Evolutionary conservation across 2,888 invertebrate genomes (phyloP).

Genomic region (Pecten maximus): DNA sequence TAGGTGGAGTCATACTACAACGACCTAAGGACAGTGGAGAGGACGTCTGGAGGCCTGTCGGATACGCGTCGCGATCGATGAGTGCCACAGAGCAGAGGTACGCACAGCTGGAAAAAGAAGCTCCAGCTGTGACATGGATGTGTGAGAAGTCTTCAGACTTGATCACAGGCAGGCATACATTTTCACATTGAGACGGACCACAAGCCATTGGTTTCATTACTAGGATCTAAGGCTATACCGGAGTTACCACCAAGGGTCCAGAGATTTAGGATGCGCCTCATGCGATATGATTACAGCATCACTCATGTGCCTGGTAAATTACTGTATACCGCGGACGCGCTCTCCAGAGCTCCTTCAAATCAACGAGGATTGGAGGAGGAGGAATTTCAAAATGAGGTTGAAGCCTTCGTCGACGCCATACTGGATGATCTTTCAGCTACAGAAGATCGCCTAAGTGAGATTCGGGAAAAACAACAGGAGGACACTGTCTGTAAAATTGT

Average conservation of each 20-base stretch:
- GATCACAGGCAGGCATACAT: slow-evolving; percentile 73
- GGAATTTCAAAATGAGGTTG: slow-evolving; percentile 49
- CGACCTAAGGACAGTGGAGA: slow-evolving; percentile 45
- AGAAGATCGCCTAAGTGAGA: slow-evolving; percentile 49
- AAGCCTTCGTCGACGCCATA: slow-evolving; percentile 48
- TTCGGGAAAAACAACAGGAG: slow-evolving; percentile 2
- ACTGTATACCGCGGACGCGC: slow-evolving; percentile 72
- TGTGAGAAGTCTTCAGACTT: slow-evolving; percentile 77
- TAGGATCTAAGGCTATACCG: slow-evolving; percentile 76
- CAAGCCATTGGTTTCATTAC: slow-evolving; percentile 77
- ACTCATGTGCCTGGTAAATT: slow-evolving; percentile 74
- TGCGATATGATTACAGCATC: slow-evolving; percentile 72
- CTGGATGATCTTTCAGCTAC: slow-evolving; percentile 52
- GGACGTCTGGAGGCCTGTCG: slow-evolving; percentile 70
- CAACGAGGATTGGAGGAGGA: slow-evolving; percentile 37
- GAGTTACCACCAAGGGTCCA: slow-evolving; percentile 80
- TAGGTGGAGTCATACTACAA: too few species aligned
- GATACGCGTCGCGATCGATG: slow-evolving; percentile 78
- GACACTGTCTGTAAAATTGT: slow-evolving; percentile 34
- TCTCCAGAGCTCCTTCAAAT: slow-evolving; percentile 61
- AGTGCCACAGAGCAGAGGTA: slow-evolving; percentile 75
- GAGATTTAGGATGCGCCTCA: slow-evolving; percentile 73
- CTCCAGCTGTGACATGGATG: slow-evolving; percentile 70
- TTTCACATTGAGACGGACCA: slow-evolving; percentile 80
- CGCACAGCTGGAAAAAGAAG: slow-evolving; percentile 81